Conservation (phyloP, 2,113 vertebrate genomes). For the Chrysemys picta region DNA sequence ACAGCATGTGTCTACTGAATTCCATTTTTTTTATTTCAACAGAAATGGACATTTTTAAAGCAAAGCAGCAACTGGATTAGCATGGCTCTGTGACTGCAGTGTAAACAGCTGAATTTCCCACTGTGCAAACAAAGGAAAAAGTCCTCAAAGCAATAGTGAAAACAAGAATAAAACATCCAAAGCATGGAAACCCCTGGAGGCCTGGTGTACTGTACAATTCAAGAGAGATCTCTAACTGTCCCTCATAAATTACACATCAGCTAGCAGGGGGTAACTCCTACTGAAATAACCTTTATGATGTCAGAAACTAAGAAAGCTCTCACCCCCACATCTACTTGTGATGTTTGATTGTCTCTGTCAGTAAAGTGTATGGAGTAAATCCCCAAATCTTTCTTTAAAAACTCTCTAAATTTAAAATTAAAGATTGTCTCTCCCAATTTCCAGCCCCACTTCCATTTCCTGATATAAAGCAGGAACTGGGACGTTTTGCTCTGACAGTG, state of each 20-base stretch:
- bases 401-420: neutral
- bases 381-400: neutral
- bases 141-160: neutral
- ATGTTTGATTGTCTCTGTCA: neutral
- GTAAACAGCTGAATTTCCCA: neutral
- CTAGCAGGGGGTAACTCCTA: neutral
- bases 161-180: neutral
- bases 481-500: neutral
- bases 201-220: neutral
- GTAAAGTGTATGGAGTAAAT: neutral
- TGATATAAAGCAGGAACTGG: neutral
- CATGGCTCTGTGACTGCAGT: neutral
- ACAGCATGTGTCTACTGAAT: slow-evolving; percentile 55
- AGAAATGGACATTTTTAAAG: neutral
- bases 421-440: neutral
- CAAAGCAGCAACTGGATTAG: neutral
- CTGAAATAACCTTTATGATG: neutral
- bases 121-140: neutral
- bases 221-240: neutral
- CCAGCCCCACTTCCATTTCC: neutral
- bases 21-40: neutral
- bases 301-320: neutral
- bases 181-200: neutral
- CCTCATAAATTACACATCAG: neutral
- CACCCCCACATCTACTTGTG: neutral